Percentiles rank a stretch among this genome's conserved stretches.
Evolutionary conservation across 2,888 invertebrate genomes (phyloP).

Genomic region (Anorthoa munda): DNA sequence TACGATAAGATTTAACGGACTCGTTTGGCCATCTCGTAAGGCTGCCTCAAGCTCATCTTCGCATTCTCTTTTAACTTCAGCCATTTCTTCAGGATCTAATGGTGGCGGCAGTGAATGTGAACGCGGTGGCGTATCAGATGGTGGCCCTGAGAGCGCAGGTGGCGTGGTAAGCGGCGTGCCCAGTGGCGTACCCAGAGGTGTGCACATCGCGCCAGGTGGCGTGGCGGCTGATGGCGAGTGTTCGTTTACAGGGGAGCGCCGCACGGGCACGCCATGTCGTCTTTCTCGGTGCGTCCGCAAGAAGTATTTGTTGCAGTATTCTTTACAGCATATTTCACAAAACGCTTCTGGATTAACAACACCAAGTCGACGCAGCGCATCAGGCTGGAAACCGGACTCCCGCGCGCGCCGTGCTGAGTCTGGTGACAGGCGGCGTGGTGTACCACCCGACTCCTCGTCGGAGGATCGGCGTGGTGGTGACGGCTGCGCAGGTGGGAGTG

Average conservation of each 20-base stretch:
- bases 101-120: slow-evolving; percentile 82
- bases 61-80: slow-evolving; percentile 90
- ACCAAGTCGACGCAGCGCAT: slow-evolving; percentile 94
- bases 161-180: slow-evolving; percentile 92
- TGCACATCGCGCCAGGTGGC: slow-evolving; percentile 72
- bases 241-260: slow-evolving; percentile 80
- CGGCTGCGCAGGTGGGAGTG: slow-evolving; percentile 83
- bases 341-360: slow-evolving; percentile 97
- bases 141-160: slow-evolving; percentile 93
- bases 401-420: slow-evolving; percentile 92
- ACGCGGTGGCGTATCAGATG: slow-evolving; percentile 92
- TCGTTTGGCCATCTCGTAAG: slow-evolving; percentile 92
- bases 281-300: slow-evolving; percentile 97
- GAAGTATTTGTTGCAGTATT: slow-evolving; percentile 98
- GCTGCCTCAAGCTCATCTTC: slow-evolving; percentile 85
- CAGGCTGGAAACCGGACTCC: slow-evolving; percentile 94
- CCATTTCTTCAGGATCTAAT: slow-evolving; percentile 80
- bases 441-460: slow-evolving; percentile 87
- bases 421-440: slow-evolving; percentile 91
- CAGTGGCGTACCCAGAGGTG: slow-evolving; percentile 82
- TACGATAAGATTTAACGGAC: slow-evolving; percentile 95
- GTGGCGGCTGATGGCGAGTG: slow-evolving; percentile 90
- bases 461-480: slow-evolving; percentile 88
- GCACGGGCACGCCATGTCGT: slow-evolving; percentile 95
- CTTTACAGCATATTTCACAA: slow-evolving; percentile 98